Evolutionary conservation across 2,113 vertebrate genomes (phyloP).

Genomic region (Setophaga petechia): DNA sequence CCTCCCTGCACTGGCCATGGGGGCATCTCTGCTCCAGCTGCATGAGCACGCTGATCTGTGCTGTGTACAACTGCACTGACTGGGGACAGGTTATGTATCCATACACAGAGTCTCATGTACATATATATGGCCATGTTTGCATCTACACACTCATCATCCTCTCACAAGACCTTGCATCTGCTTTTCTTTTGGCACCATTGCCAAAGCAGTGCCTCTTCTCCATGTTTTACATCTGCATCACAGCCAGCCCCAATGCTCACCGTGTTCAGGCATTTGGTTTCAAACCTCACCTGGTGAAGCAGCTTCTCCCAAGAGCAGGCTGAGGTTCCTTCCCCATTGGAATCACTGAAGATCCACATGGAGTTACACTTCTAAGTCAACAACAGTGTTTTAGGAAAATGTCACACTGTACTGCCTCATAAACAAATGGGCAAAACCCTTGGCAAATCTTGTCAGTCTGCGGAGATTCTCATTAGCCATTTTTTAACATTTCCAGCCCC

Average conservation of each 20-base stretch:
- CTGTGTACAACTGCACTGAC: background rate
- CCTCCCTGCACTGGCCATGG: fast-evolving
- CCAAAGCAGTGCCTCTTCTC: background rate
- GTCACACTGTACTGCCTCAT: background rate
- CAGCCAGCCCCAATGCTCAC: background rate
- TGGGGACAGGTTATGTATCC: background rate
- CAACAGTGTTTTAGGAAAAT: background rate
- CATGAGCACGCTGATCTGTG: background rate
- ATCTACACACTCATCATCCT: background rate
- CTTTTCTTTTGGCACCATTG: background rate
- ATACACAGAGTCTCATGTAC: fast-evolving
- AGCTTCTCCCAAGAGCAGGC: background rate
- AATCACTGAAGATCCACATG: background rate
- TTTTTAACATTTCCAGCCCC: background rate
- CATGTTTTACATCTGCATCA: background rate
- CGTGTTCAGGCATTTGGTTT: background rate
- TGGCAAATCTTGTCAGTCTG: background rate
- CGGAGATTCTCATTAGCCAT: background rate
- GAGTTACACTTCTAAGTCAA: background rate
- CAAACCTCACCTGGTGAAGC: background rate
- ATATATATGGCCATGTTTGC: fast-evolving
- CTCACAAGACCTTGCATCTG: background rate
- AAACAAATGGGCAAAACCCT: background rate
- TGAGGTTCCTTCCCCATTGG: background rate
- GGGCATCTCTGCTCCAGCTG: background rate